Evolutionary conservation across 1,140 invertebrate genomes (phyloP), one percentile per base, ranked within the genome.

Genomic region (Drosophila insularis): DNA sequence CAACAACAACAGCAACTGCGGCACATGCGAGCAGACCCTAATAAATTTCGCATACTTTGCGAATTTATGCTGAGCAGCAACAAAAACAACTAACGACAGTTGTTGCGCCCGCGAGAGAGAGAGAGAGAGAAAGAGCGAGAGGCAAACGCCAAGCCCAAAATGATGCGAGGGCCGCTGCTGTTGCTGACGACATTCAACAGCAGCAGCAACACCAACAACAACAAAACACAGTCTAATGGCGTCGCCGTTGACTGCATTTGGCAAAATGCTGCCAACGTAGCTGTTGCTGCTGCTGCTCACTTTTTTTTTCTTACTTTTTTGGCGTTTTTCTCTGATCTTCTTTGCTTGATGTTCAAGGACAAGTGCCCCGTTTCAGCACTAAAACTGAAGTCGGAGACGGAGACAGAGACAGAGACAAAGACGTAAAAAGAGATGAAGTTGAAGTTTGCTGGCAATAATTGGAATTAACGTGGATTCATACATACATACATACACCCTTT

Each of bases 1-100:
- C 68, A 60, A 8, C 63, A 72, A 37, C 70, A 63, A n/a, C 73
- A 59, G 43, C 69, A 73, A 40, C 40, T 69, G 40, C 63, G 69
- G 55, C 82, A 71, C 78, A 81, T 78, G 78, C 71, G 81, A 86
- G 39, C 82, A 86, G 85, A 87, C 84, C 84, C 85, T 87, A 87
- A 87, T 87, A 87, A 87, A 87, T 87, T 87, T 87, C 84, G 84
- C 84, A 87, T 87, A 87, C 84, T 87, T 87, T 80, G 84, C 84
- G 84, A 87, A 87, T 87, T 87, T 87, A 87, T 87, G 84, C 84
- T 87, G 80, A 89, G 82, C 71, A 70, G 27, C 68, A 89, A 54
- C 65, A 75, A 70, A 71, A 81, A 65, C 78, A 81, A 71, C 74
- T 66, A 43, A 65, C 67, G 78, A 60, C 82, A 79, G 81, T 82